Evolutionary conservation across 2,113 vertebrate genomes (phyloP).

Genomic region (rabbit (Oryctolagus cuniculus)): mOryCun1.1 NC_091439.1:20746001-20746500

Average conservation of each 20-base stretch:
- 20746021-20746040: not conserved
- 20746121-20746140: not conserved
- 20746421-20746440: no score
- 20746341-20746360: not conserved
- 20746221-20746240: not conserved
- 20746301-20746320: not conserved
- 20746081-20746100: not conserved
- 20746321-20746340: not conserved
- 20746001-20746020: not conserved
- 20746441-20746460: no score
- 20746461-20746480: no score
- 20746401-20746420: no score
- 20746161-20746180: not conserved
- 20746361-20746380: not conserved
- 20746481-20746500: no score
- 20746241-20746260: not conserved
- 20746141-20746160: not conserved
- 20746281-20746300: not conserved
- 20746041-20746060: not conserved
- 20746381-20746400: not conserved
- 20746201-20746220: constrained; percentile 22
- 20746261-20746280: not conserved
- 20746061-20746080: not conserved
- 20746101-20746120: not conserved
- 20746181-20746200: not conserved